These are phyloP conservation scores for Pedicia rivosa DNA, from an alignment of 2,888 invertebrate species.

Conservation along the genomic window DNA sequence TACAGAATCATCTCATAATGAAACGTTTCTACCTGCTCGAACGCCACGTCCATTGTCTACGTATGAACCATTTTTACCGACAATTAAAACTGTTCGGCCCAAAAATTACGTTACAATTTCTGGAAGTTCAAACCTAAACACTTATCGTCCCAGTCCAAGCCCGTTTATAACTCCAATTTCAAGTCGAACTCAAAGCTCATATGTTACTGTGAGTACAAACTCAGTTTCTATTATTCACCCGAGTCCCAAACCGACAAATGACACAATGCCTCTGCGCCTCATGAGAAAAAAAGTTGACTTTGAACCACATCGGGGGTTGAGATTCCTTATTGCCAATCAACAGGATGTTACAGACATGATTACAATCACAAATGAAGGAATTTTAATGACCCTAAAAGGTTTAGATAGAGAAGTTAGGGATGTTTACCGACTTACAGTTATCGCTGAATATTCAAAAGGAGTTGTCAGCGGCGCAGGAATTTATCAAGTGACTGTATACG, in stretches of 20 bases:
- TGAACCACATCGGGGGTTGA: constrained; percentile 34
- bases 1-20: background rate
- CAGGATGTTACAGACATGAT: constrained; percentile 67
- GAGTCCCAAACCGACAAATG: background rate
- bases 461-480: constrained; percentile 53
- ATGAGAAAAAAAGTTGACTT: background rate
- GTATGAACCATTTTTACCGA: background rate
- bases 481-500: constrained; percentile 62
- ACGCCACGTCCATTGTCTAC: background rate
- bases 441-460: constrained; percentile 60
- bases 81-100: too few relatives aligned
- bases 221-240: background rate
- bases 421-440: constrained; percentile 59
- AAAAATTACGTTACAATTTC: background rate
- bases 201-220: background rate
- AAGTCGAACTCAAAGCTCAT: background rate
- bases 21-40: background rate
- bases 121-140: too few relatives aligned
- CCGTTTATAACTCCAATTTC: too few relatives aligned
- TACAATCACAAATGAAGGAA: constrained; percentile 60
- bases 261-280: background rate
- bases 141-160: too few relatives aligned
- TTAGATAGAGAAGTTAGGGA: constrained; percentile 61
- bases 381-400: constrained; percentile 57
- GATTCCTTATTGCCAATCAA: constrained; percentile 67